These are phyloP conservation scores for Drosophila kikkawai DNA, from an alignment of 1,140 invertebrate species.

Conservation along the genomic window DNA sequence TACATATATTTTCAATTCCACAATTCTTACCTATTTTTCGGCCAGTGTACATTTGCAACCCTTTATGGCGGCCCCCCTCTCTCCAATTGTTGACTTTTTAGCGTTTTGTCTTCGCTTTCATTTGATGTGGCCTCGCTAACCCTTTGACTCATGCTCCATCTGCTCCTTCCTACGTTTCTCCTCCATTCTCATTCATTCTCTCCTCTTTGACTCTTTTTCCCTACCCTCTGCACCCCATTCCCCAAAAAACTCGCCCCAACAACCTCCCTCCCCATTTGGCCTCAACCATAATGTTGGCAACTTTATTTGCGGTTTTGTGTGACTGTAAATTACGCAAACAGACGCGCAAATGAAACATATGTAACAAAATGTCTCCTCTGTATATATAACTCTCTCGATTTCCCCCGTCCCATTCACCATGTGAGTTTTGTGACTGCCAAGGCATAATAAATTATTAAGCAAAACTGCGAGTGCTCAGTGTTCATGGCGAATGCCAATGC, in stretches of 20 bases:
- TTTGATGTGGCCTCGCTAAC: conserved; percentile 54
- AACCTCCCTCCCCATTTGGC: not conserved
- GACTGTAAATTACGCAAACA: conserved; percentile 80
- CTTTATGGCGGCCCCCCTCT: conserved; percentile 43
- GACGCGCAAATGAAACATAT: conserved; percentile 79
- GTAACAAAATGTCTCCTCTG: conserved; percentile 59
- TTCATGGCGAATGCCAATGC: conserved; percentile 72
- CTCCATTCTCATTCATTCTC: not conserved
- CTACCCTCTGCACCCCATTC: not conserved
- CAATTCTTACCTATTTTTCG: conserved; percentile 3
- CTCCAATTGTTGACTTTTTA: conserved; percentile 74
- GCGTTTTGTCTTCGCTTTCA: conserved; percentile 73
- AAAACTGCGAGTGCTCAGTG: conserved; percentile 72
- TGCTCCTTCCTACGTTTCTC: not conserved
- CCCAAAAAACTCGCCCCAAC: not conserved
- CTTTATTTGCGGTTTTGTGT: conserved; percentile 81
- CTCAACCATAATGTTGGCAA: conserved; percentile 72
- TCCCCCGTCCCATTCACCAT: not conserved
- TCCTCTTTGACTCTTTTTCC: not conserved
- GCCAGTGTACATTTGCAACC: conserved; percentile 49
- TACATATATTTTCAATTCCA: not conserved
- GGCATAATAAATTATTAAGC: conserved; percentile 79
- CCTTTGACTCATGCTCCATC: conserved; percentile 10
- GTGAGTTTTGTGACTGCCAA: conserved; percentile 65
- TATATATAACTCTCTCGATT: conserved; percentile 46